Percentiles rank a stretch among this genome's conserved stretches.
Conservation (phyloP, 2,113 vertebrate species). For the Ciconia stormi region DNA sequence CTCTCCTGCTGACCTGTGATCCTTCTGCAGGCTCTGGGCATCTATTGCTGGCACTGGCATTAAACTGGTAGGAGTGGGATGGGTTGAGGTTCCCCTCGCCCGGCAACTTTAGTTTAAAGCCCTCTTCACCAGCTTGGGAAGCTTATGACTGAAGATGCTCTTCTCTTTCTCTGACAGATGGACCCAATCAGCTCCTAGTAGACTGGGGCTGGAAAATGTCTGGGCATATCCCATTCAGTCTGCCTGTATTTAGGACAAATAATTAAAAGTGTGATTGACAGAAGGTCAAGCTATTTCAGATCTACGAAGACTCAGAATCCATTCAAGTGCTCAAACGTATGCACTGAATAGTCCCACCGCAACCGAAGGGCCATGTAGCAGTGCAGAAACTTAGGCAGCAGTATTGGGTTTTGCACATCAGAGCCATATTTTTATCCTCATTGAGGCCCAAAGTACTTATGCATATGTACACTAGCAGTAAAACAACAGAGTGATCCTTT, state of each 20-base stretch:
- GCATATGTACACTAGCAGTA: constrained; percentile 29
- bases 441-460: constrained; percentile 19
- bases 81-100: neutral
- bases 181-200: neutral
- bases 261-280: neutral
- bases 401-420: neutral
- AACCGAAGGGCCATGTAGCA: neutral
- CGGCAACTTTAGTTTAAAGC: neutral
- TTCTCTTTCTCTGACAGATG: neutral
- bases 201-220: neutral
- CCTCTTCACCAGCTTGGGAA: neutral
- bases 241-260: neutral
- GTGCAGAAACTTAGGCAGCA: neutral
- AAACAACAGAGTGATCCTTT: constrained; percentile 54
- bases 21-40: neutral
- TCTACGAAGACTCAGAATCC: constrained; percentile 13
- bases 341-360: neutral
- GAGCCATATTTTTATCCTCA: constrained; percentile 22
- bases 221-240: neutral
- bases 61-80: neutral
- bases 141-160: neutral
- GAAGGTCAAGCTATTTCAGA: constrained; percentile 6
- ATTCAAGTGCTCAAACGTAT: neutral
- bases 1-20: neutral
- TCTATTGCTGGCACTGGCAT: neutral